Evolutionary conservation across 2,888 invertebrate species (phyloP), one percentile per base, ranked within the genome.

Genomic region (Ectobius pallidus): DNA sequence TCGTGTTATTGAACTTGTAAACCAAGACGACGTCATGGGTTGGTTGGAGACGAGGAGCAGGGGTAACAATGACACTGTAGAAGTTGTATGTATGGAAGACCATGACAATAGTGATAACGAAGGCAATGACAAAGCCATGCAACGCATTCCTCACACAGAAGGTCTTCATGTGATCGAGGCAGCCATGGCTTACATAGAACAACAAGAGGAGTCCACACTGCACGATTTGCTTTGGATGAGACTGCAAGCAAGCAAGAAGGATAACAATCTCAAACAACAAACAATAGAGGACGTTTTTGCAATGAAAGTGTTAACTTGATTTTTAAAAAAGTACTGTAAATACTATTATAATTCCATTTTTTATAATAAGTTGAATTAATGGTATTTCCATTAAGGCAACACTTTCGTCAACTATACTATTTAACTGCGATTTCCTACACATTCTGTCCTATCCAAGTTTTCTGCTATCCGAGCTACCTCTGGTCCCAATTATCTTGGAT

Each of bases 331-430:
- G 34, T 34, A 34, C 34, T 34, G 34, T 34, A 34, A 34, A 34
- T 34, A 34, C 34, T 34, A 34, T 11, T 34, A 11, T 34, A 11
- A 6, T 34, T 14, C 18, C 25, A 22, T n/a, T 32, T 34, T n/a
- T 34, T 6, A 34, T n/a, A 34, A 63, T 32, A 63, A 34, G n/a
- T 63, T 61, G 34, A 30, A 32, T 30, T 46, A 46, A 46, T 46
- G n/a, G n/a, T 46, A 46, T 46, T 46, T n/a, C 46, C 14, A n/a
- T n/a, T n/a, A n/a, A n/a, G 18, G n/a, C 46, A 46, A 46, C 46
- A 34, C 46, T n/a, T 46, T 46, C 18, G 16, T 46, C 46, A 46
- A 14, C n/a, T 46, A 11, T 46, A 46, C 7, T n/a, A 4, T 46
- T n/a, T 14, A 46, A 46, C 18, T n/a, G n/a, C 18, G 46, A 46